Evolutionary conservation across 2,797 vertebrate species (phyloP).

Genomic region (Paramormyrops hopkinsi): DNA sequence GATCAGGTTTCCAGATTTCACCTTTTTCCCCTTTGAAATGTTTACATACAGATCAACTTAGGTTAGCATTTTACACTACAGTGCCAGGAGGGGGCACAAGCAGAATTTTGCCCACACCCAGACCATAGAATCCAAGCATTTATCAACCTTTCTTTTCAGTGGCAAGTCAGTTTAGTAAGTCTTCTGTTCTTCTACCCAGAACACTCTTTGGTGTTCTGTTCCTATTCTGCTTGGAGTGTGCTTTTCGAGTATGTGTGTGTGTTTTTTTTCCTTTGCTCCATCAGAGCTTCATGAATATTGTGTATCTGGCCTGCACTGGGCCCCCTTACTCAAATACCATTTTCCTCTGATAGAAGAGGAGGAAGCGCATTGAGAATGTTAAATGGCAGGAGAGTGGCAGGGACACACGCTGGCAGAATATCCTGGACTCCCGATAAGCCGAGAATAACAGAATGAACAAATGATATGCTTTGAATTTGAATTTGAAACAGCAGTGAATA

Average conservation of each 20-base stretch:
- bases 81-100: background rate
- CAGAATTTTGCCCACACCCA: background rate
- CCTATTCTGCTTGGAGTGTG: background rate
- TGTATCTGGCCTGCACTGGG: background rate
- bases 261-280: background rate
- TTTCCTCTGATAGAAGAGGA: background rate
- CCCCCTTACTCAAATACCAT: background rate
- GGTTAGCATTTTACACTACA: background rate
- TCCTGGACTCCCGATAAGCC: background rate
- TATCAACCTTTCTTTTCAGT: background rate
- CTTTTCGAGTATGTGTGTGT: background rate
- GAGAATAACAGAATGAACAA: constrained; percentile 24
- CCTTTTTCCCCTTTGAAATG: background rate
- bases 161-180: background rate
- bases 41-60: background rate
- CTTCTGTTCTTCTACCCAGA: background rate
- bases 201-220: background rate
- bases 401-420: background rate
- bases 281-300: background rate
- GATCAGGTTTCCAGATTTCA: background rate
- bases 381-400: background rate
- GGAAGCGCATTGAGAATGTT: background rate
- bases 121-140: background rate
- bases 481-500: constrained; percentile 23
- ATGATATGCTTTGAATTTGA: constrained; percentile 21